These are phyloP conservation scores for Agelastica alni DNA, from an alignment of 2,888 invertebrate species.

Conservation along the genomic window DNA sequence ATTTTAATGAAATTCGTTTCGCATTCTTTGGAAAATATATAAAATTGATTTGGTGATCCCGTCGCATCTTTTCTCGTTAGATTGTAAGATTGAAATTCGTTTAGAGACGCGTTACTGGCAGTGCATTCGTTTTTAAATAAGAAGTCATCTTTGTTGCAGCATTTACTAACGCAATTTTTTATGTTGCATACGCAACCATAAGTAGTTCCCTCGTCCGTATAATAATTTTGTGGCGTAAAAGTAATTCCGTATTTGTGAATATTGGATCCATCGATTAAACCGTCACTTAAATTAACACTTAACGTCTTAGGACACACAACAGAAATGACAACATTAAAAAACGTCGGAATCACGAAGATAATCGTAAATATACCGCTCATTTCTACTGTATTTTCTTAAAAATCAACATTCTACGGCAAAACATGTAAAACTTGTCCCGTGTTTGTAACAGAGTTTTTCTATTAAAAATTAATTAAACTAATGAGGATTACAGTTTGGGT, in stretches of 20 bases:
- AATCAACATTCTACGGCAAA: too few species aligned
- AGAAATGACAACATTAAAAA: too few species aligned
- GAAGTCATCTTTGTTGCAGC: conserved; percentile 27
- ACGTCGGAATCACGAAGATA: too few species aligned
- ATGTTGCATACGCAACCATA: conserved; percentile 31
- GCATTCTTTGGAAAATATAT: conserved; percentile 15
- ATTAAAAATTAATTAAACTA: background rate
- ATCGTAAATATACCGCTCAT: too few species aligned
- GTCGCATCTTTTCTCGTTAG: background rate
- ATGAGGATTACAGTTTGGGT: background rate
- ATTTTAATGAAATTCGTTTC: background rate
- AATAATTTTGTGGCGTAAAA: conserved; percentile 18
- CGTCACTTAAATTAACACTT: conserved; percentile 18
- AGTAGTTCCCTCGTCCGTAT: conserved; percentile 3
- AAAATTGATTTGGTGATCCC: background rate
- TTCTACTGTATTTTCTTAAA: too few species aligned
- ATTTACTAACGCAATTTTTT: conserved; percentile 34
- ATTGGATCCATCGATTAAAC: background rate
- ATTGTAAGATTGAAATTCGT: background rate
- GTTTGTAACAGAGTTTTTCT: too few species aligned
- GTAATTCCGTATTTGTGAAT: conserved; percentile 14
- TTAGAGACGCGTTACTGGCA: background rate
- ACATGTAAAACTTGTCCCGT: too few species aligned
- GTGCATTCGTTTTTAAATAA: conserved; percentile 12
- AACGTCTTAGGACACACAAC: conserved; percentile 11